Evolutionary conservation across 2,113 vertebrate species (phyloP).

Genomic region (Anguilla rostrata): DNA sequence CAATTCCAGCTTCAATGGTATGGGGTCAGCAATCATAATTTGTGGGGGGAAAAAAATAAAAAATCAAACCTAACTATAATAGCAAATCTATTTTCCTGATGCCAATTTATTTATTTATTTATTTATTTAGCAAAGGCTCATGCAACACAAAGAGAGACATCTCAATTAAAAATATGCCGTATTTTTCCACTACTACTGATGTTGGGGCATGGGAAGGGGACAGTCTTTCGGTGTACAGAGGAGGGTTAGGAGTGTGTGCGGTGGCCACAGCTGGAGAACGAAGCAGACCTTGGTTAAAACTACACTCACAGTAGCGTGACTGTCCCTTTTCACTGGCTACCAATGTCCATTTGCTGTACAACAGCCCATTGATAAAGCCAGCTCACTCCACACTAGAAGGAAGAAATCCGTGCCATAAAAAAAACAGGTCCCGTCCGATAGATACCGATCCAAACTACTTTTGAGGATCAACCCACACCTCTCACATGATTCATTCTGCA

Average conservation of each 20-base stretch:
- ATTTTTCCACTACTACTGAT: slow-evolving; percentile 17
- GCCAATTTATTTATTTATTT: slow-evolving; percentile 22
- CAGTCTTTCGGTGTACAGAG: not conserved
- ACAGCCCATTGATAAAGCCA: not conserved
- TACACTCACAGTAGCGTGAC: slow-evolving; percentile 88
- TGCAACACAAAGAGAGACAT: slow-evolving; percentile 36
- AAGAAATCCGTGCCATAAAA: not conserved
- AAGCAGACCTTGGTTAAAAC: slow-evolving; percentile 71
- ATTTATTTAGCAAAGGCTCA: slow-evolving; percentile 29
- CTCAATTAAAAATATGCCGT: slow-evolving; percentile 34
- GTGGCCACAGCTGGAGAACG: slow-evolving; percentile 68
- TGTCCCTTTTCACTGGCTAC: slow-evolving; percentile 97
- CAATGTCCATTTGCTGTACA: slow-evolving; percentile 82
- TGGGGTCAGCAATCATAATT: slow-evolving; percentile 60
- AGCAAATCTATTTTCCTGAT: slow-evolving; percentile 36
- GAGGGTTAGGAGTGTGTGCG: not conserved
- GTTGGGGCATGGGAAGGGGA: not conserved
- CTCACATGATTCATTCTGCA: slow-evolving; percentile 35
- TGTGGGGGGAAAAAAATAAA: slow-evolving; percentile 48
- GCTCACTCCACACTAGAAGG: not conserved
- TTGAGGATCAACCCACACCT: slow-evolving; percentile 90
- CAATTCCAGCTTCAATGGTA: slow-evolving; percentile 55
- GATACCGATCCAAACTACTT: too few species aligned
- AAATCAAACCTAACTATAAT: slow-evolving; percentile 38
- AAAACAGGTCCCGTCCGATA: not conserved